These are phyloP conservation scores for Cephus spinipes DNA, from an alignment of 2,888 invertebrate genomes.

Conservation along the genomic window DNA sequence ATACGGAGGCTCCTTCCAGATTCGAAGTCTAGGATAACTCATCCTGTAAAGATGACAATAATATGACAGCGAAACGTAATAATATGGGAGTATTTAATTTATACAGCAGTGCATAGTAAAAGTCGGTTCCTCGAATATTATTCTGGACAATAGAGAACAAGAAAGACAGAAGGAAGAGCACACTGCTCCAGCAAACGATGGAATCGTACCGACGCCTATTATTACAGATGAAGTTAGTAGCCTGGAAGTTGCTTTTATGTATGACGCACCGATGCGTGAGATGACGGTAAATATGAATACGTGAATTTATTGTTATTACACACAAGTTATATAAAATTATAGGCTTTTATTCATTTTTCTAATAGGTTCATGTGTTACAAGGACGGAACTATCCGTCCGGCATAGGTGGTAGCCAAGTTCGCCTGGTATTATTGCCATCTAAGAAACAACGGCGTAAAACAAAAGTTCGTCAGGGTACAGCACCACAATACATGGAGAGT, in stretches of 20 bases:
- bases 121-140: constrained; percentile 55
- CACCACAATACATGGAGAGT: constrained; percentile 93
- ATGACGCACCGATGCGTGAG: constrained; percentile 90
- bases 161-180: constrained; percentile 52
- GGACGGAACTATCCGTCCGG: constrained; percentile 84
- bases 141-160: constrained; percentile 53
- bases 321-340: background rate
- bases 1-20: too few relatives aligned
- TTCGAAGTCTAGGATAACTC: too few relatives aligned
- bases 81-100: background rate
- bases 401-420: constrained; percentile 81
- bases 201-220: constrained; percentile 33
- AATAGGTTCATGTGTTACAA: constrained; percentile 82
- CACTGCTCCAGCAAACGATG: constrained; percentile 65
- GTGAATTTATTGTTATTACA: background rate
- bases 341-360: background rate
- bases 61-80: background rate
- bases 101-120: constrained; percentile 59
- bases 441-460: constrained; percentile 96
- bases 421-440: constrained; percentile 87
- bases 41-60: background rate
- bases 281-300: constrained; percentile 74
- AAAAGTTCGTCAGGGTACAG: constrained; percentile 90
- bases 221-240: constrained; percentile 69
- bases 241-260: constrained; percentile 88